Evolutionary conservation across 2,888 invertebrate species (phyloP).

Genomic region (Charanyca ferruginea): DNA sequence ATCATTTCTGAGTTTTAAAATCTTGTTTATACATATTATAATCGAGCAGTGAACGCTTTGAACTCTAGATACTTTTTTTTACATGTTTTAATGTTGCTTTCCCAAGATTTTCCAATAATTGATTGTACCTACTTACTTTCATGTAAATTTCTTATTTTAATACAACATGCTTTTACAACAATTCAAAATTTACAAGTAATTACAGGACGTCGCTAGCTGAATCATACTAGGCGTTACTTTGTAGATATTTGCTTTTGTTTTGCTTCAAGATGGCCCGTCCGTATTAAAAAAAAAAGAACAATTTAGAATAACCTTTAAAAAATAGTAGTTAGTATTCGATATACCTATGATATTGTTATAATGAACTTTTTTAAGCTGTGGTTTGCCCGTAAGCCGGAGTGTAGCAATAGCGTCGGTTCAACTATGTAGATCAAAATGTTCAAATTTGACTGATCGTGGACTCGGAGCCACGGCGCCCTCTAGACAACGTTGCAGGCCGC

Average conservation of each 20-base stretch:
- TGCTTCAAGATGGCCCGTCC: constrained; percentile 43
- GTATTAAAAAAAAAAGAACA: constrained; percentile 31
- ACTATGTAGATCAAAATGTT: background rate
- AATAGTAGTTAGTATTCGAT: constrained; percentile 19
- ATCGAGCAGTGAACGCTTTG: constrained; percentile 12
- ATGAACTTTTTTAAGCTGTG: constrained; percentile 13
- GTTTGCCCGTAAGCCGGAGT: constrained; percentile 5
- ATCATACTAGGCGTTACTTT: constrained; percentile 28
- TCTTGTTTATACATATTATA: background rate
- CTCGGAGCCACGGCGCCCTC: background rate
- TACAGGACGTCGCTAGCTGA: constrained; percentile 20
- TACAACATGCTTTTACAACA: constrained; percentile 10
- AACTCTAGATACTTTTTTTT: constrained; percentile 23
- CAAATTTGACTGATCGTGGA: background rate
- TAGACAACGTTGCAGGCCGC: background rate
- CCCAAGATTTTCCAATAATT: constrained; percentile 38
- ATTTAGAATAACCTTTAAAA: constrained; percentile 34
- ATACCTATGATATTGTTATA: constrained; percentile 37
- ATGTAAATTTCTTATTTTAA: constrained; percentile 19
- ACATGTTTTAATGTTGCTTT: constrained; percentile 15
- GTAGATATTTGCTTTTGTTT: constrained; percentile 28
- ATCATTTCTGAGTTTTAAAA: constrained; percentile 19
- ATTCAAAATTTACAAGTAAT: constrained; percentile 15
- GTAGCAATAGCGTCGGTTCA: background rate
- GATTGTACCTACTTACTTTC: constrained; percentile 30